These are phyloP conservation scores for Actinostola sp. DNA, from an alignment of 92 coral and sea anemone species.

Conservation along the genomic window DNA sequence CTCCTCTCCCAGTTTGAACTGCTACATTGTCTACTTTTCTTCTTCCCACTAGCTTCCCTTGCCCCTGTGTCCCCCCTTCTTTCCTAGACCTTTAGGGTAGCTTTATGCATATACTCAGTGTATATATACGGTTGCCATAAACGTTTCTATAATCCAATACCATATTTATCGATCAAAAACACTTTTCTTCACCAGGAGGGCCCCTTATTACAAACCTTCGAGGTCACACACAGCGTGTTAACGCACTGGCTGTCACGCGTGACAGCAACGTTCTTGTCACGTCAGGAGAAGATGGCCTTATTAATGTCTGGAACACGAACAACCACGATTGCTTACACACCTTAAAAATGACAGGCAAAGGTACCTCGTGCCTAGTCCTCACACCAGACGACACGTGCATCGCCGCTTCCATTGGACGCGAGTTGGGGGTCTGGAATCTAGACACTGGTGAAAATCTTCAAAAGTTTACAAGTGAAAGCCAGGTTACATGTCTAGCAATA, in stretches of 20 bases:
- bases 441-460: constrained; percentile 77
- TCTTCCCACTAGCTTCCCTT: too few relatives aligned
- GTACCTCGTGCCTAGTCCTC: constrained; percentile 67
- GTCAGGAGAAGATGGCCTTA: constrained; percentile 73
- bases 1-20: too few relatives aligned
- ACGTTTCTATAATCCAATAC: too few relatives aligned
- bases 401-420: constrained; percentile 63
- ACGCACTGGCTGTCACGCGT: constrained; percentile 62
- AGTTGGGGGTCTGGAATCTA: constrained; percentile 78
- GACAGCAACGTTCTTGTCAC: constrained; percentile 77
- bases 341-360: constrained; percentile 64
- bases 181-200: constrained; percentile 37
- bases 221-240: constrained; percentile 81
- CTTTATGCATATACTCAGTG: too few relatives aligned
- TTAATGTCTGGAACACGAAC: constrained; percentile 78
- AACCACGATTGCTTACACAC: constrained; percentile 84
- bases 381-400: constrained; percentile 62
- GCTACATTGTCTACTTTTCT: too few relatives aligned
- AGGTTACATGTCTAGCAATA: constrained; percentile 65
- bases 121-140: too few relatives aligned
- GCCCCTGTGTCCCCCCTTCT: too few relatives aligned
- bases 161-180: too few relatives aligned
- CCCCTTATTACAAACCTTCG: constrained; percentile 84
- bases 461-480: constrained; percentile 48
- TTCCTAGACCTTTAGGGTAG: too few relatives aligned